Conservation (phyloP, 2,797 vertebrate species). For the Takifugu ocellatus region DNA sequence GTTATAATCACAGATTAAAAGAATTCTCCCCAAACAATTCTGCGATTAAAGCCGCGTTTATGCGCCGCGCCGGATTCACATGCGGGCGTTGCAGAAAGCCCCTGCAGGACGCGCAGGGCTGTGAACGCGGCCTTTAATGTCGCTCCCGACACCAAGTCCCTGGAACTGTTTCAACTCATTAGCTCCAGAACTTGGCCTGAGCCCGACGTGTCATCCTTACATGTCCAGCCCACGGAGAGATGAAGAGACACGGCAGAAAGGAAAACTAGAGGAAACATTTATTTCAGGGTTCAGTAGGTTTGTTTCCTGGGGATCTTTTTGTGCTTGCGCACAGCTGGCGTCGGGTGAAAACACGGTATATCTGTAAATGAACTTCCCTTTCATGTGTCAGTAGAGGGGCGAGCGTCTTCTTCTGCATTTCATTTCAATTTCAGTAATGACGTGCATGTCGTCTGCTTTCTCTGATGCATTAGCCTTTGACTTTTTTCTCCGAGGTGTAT, state of each 20-base stretch:
- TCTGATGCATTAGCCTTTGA: constrained; percentile 46
- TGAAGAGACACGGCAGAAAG: constrained; percentile 46
- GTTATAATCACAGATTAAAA: constrained; percentile 77
- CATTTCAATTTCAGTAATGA: constrained; percentile 33
- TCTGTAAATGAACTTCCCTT: constrained; percentile 24
- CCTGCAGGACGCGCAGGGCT: constrained; percentile 42
- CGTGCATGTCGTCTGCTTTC: constrained; percentile 72
- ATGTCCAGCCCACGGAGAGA: constrained; percentile 71
- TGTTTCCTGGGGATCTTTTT: constrained; percentile 23
- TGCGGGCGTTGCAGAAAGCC: constrained; percentile 41
- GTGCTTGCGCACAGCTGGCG: constrained; percentile 3
- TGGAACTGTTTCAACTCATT: constrained; percentile 77
- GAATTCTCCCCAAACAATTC: constrained; percentile 71
- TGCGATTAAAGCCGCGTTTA: constrained; percentile 67
- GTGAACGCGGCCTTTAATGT: constrained; percentile 61
- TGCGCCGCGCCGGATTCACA: constrained; percentile 50
- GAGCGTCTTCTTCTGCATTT: constrained; percentile 31
- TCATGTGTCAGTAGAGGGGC: constrained; percentile 9
- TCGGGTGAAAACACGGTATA: constrained; percentile 11
- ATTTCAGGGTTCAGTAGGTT: constrained; percentile 31
- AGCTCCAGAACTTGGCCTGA: constrained; percentile 72
- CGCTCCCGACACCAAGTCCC: constrained; percentile 58
- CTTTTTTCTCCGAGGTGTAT: constrained; percentile 56
- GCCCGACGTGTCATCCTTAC: constrained; percentile 57
- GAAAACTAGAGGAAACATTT: constrained; percentile 10